Evolutionary conservation across 2,888 invertebrate genomes (phyloP), one percentile per base, ranked within the genome.

Genomic region (Eupithecia abbreviata): DNA sequence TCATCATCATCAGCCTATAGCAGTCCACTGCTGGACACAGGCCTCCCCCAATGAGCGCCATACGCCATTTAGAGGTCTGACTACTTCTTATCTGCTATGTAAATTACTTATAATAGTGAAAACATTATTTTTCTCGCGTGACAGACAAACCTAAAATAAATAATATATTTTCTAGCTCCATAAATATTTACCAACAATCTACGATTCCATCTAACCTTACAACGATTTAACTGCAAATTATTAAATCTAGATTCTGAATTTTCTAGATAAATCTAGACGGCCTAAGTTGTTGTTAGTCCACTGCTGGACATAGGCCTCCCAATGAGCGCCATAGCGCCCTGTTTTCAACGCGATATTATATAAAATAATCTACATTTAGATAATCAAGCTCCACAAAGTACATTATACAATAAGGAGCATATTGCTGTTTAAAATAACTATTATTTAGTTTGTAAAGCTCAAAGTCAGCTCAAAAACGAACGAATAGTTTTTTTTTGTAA

Each of bases 381-480:
- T 74, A 62, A 68, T 72, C 43, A 45, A 72, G 85, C 86, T 86
- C 86, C 82, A 82, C 83, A 82, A 91, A 91, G 91, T 92, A 92
- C 92, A 91, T 84, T 86, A 85, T 84, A 85, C 80, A 82, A 83
- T 81, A 65, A 76, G 82, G 86, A 86, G 88, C 86, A 79, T 75
- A 51, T 75, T 58, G 42, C 51, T 82, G 74, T 79, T 77, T 80
- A 81, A 87, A 82, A 82, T 82, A 79, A 74, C 81, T 85, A 87
- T 87, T 86, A 84, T 90, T 92, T 93, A 92, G 91, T 93, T 93
- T 90, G 89, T 88, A 90, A 93, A 93, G 94, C 94, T 94, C 94
- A 94, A 95, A 94, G 91, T 89, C 87, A 94, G 94, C 94, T 95
- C 94, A 94, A 94, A 92, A 92, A 88, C 81, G 81, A 84, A 81